A percentile compares a stretch with the other conserved stretches of the same genome.
Evolutionary conservation across 2,797 vertebrate species (phyloP).

Genomic region (Clarias laeviceps): DNA sequence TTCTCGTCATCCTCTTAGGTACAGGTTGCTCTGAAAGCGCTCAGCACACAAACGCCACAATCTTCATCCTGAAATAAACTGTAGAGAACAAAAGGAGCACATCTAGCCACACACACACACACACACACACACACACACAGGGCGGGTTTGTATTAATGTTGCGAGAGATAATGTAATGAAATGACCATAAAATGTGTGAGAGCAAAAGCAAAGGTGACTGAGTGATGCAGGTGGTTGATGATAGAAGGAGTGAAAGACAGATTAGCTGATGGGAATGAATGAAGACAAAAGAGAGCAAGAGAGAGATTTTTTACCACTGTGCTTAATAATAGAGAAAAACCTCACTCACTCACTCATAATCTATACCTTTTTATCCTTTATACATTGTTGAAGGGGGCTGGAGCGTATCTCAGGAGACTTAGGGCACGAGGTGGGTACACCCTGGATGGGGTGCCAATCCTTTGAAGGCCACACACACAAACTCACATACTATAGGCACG

Average conservation of each 20-base stretch:
- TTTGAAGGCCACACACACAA: neutral
- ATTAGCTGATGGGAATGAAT: conserved; percentile 4
- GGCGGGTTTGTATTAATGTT: conserved; percentile 8
- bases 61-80: conserved; percentile 10
- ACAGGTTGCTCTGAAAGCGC: neutral
- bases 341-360: no score
- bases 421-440: no score
- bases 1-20: neutral
- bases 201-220: conserved; percentile 8
- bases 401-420: no score
- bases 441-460: no score
- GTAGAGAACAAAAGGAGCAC: neutral
- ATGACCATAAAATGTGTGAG: conserved; percentile 11
- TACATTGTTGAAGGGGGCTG: no score
- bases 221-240: conserved; percentile 3
- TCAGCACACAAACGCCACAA: neutral
- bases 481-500: no score
- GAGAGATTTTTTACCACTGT: neutral
- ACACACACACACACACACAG: conserved; percentile 20
- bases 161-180: conserved; percentile 10
- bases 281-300: neutral
- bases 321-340: neutral
- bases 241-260: conserved; percentile 6
- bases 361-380: no score
- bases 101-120: conserved; percentile 12